Percentiles rank a stretch among this genome's conserved stretches.
These are phyloP conservation scores for Picus viridis DNA, from an alignment of 2,797 vertebrate species.

Conservation along the genomic window DNA sequence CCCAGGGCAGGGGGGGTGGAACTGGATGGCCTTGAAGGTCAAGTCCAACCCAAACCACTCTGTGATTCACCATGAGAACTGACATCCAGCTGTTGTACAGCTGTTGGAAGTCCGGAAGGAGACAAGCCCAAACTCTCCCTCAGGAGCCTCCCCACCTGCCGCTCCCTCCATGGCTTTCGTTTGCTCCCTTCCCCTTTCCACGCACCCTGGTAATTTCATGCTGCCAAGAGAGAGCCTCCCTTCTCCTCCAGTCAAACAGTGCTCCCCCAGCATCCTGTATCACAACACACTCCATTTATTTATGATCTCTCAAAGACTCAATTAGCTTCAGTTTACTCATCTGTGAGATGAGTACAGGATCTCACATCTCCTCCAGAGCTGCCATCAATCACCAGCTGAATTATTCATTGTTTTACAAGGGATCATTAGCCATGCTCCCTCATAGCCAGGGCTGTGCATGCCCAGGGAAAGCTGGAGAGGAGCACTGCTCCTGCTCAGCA, in stretches of 20 bases:
- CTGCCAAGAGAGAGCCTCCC: not conserved
- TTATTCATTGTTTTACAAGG: slow-evolving; percentile 35
- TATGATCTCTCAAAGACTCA: slow-evolving; percentile 26
- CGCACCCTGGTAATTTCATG: not conserved
- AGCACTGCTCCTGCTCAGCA: not conserved
- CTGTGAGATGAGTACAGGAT: slow-evolving; percentile 19
- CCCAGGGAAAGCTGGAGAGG: not conserved
- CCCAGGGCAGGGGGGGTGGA: no score
- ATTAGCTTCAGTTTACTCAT: slow-evolving; percentile 47
- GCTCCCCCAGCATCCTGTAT: not conserved
- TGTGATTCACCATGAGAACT: not conserved
- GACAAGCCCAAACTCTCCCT: fast-evolving
- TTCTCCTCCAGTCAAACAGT: not conserved
- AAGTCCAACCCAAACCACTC: not conserved
- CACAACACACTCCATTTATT: slow-evolving; percentile 13
- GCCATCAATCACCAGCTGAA: slow-evolving; percentile 15
- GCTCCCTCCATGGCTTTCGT: not conserved
- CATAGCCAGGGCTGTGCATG: not conserved
- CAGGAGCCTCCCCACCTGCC: not conserved
- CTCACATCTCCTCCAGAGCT: not conserved
- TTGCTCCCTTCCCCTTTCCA: not conserved
- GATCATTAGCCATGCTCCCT: slow-evolving; percentile 31
- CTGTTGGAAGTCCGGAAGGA: not conserved
- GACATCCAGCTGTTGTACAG: not conserved
- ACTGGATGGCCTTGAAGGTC: not conserved